Percentiles rank a stretch among this genome's conserved stretches.
Evolutionary conservation across 2,113 vertebrate species (phyloP).

Genomic region (Cebidichthys violaceus): DNA sequence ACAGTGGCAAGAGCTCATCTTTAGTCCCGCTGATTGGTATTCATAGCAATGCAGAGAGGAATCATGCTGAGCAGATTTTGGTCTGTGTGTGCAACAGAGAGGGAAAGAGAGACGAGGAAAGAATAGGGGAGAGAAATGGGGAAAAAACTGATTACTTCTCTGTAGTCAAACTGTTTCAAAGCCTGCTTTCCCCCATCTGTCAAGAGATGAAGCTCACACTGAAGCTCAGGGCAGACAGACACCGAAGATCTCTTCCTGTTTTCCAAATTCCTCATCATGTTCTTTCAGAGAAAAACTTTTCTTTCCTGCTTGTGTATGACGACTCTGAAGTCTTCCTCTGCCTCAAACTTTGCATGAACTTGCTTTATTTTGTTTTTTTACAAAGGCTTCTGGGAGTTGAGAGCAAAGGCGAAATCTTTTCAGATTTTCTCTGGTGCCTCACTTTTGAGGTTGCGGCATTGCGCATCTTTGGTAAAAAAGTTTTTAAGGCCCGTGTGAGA

Average conservation of each 20-base stretch:
- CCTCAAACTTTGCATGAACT: constrained; percentile 72
- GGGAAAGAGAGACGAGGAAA: constrained; percentile 14
- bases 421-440: constrained; percentile 30
- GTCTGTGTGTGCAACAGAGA: constrained; percentile 33
- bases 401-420: constrained; percentile 55
- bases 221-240: constrained; percentile 52
- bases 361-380: constrained; percentile 44
- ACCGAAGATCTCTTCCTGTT: constrained; percentile 61
- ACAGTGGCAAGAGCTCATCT: constrained; percentile 45
- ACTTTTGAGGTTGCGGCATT: constrained; percentile 52
- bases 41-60: constrained; percentile 42
- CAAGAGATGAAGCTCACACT: constrained; percentile 52
- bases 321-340: constrained; percentile 56
- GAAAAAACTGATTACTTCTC: constrained; percentile 46
- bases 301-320: constrained; percentile 33
- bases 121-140: constrained; percentile 29
- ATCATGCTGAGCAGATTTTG: constrained; percentile 40
- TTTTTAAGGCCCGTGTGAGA: constrained; percentile 35
- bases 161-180: constrained; percentile 63
- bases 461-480: constrained; percentile 37
- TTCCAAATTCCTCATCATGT: constrained; percentile 66
- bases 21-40: constrained; percentile 54
- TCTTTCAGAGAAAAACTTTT: constrained; percentile 49
- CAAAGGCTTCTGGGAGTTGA: constrained; percentile 57
- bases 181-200: constrained; percentile 37